phyloP scores from a whole-genome alignment of 1,140 invertebrate species.

The Metopolophium dirhodum region DNA sequence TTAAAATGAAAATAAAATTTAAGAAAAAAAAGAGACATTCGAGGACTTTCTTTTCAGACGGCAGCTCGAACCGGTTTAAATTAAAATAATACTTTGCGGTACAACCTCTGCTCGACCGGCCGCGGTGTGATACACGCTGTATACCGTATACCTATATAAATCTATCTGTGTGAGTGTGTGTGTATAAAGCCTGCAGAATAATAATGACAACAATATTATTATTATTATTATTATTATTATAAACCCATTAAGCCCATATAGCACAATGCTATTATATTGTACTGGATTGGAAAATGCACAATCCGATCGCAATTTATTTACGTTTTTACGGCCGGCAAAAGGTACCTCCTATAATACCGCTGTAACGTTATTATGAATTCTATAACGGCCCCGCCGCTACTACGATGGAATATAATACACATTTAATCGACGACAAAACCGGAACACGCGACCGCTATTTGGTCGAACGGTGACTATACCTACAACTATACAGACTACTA shows the following conservation, averaged over 20 bases:
- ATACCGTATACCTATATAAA: background rate
- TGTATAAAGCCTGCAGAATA: background rate
- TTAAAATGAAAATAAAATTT: constrained; percentile 17
- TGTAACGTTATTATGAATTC: background rate
- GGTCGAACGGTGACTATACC: background rate
- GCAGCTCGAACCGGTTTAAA: background rate
- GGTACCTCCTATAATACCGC: background rate
- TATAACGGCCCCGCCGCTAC: background rate
- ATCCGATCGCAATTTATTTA: background rate
- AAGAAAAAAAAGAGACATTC: background rate
- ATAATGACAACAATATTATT: constrained; percentile 3
- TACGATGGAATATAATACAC: background rate
- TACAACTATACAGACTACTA: too few relatives aligned
- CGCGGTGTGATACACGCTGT: background rate
- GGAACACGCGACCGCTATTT: background rate
- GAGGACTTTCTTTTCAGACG: background rate
- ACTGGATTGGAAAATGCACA: background rate
- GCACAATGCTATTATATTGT: background rate
- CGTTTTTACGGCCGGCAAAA: background rate
- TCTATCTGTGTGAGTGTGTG: too few relatives aligned
- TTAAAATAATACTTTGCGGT: background rate
- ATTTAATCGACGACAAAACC: background rate
- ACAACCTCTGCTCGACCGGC: background rate
- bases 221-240: background rate
- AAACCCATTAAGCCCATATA: background rate